phyloP scores from a whole-genome alignment of 2,797 vertebrate genomes.

The Scleropages formosus region DNA sequence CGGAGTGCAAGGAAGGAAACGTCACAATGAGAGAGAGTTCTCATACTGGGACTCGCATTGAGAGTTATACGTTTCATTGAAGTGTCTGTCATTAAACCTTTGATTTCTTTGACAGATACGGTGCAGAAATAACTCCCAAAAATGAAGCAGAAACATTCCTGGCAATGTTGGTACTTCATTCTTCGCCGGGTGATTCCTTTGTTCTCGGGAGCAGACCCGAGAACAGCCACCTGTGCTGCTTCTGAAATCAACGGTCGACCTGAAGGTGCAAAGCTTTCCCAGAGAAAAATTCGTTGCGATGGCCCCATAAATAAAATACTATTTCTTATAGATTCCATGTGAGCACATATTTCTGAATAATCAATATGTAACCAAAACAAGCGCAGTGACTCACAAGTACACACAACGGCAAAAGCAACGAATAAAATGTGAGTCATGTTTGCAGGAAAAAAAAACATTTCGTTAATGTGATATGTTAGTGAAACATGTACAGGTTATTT shows the following conservation, averaged over 20 bases:
- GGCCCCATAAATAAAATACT: constrained; percentile 15
- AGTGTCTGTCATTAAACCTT: not conserved
- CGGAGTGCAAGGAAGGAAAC: not conserved
- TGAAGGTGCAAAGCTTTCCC: not conserved
- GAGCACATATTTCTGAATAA: not conserved
- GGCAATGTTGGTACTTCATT: not conserved
- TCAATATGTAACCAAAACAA: not conserved
- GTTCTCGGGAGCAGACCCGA: constrained; percentile 13
- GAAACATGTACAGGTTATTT: too few relatives aligned
- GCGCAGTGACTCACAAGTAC: too few relatives aligned
- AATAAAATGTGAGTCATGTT: too few relatives aligned
- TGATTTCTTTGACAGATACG: not conserved
- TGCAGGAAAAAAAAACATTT: too few relatives aligned
- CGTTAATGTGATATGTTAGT: too few relatives aligned
- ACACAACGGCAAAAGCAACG: too few relatives aligned
- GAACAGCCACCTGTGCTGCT: not conserved
- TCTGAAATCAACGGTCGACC: not conserved
- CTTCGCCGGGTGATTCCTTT: not conserved
- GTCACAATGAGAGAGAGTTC: not conserved
- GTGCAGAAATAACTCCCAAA: not conserved
- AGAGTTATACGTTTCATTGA: not conserved
- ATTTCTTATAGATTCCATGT: constrained; percentile 4
- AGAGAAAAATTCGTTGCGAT: not conserved
- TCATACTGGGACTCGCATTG: not conserved
- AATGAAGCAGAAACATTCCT: not conserved